Evolutionary conservation across 2,113 vertebrate species (phyloP).

Genomic region (Onychorhynchus coronatus): DNA sequence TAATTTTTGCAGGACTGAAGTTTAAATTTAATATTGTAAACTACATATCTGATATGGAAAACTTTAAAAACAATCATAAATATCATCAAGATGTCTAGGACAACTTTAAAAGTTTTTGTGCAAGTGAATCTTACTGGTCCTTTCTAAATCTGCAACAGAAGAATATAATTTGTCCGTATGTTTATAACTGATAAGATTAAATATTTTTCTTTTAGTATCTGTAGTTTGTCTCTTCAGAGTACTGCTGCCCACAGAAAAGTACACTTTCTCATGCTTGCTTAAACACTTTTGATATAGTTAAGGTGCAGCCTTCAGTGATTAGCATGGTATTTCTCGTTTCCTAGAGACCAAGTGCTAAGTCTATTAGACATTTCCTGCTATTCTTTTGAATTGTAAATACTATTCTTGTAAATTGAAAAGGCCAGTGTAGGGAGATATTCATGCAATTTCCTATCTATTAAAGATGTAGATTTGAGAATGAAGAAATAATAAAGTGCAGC

Average conservation of each 20-base stretch:
- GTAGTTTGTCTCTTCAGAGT: background rate
- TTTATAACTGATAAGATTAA: background rate
- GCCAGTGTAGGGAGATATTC: slow-evolving; percentile 44
- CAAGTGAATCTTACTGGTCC: background rate
- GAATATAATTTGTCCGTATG: background rate
- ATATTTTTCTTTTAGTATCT: slow-evolving; percentile 9
- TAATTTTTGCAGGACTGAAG: background rate
- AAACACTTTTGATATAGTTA: slow-evolving; percentile 37
- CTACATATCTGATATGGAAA: background rate
- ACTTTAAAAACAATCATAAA: background rate
- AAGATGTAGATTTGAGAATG: slow-evolving; percentile 40
- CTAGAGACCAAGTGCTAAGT: slow-evolving; percentile 65
- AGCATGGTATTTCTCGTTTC: slow-evolving; percentile 63
- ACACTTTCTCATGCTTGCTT: slow-evolving; percentile 39
- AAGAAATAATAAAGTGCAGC: slow-evolving; percentile 15
- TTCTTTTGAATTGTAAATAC: slow-evolving; percentile 73
- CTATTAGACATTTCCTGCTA: slow-evolving; percentile 68
- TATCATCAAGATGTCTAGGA: background rate
- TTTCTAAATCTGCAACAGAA: background rate
- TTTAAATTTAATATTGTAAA: background rate
- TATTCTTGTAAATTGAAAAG: slow-evolving; percentile 67
- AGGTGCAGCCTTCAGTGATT: slow-evolving; percentile 58
- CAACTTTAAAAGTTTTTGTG: background rate
- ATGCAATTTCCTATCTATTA: slow-evolving; percentile 52
- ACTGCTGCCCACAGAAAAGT: background rate